phyloP scores from a whole-genome alignment of 1,140 invertebrate genomes.

The Drosophila pseudoananassae region DNA sequence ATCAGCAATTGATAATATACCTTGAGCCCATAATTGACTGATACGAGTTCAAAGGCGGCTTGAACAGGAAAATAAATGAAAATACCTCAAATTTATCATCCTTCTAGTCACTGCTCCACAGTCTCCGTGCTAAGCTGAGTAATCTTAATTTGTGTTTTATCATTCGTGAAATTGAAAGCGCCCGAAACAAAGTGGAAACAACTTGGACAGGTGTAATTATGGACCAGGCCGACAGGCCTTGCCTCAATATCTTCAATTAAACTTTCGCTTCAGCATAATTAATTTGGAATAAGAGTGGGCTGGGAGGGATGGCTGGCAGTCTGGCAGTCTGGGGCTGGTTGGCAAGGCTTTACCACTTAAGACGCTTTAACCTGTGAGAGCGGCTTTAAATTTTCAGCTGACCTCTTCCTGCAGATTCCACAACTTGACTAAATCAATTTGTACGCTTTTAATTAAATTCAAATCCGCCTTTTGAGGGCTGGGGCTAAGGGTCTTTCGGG shows the following conservation, averaged over 20 bases:
- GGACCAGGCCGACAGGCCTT: conserved; percentile 32
- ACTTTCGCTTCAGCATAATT: conserved; percentile 75
- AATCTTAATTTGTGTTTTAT: conserved; percentile 72
- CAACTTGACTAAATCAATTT: conserved; percentile 71
- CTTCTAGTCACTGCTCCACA: background rate
- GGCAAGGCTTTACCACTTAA: background rate
- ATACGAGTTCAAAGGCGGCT: conserved; percentile 33
- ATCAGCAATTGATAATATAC: conserved; percentile 67
- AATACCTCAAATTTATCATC: conserved; percentile 18
- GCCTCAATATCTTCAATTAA: conserved; percentile 73
- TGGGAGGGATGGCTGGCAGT: conserved; percentile 5
- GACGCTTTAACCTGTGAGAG: conserved; percentile 23
- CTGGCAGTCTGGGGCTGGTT: background rate
- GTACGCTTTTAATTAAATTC: conserved; percentile 80
- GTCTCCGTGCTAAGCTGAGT: background rate
- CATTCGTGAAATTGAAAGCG: conserved; percentile 77
- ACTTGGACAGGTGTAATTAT: conserved; percentile 80
- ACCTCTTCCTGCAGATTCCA: conserved; percentile 26
- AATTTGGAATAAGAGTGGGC: conserved; percentile 45
- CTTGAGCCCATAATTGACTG: conserved; percentile 57
- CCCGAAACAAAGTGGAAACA: conserved; percentile 56
- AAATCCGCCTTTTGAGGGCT: conserved; percentile 57
- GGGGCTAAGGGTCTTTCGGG: conserved; percentile 13
- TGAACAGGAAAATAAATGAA: conserved; percentile 1
- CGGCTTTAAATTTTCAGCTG: conserved; percentile 52